Evolutionary conservation across 2,113 vertebrate species (phyloP).

Genomic region (Platysternon megacephalum): DNA sequence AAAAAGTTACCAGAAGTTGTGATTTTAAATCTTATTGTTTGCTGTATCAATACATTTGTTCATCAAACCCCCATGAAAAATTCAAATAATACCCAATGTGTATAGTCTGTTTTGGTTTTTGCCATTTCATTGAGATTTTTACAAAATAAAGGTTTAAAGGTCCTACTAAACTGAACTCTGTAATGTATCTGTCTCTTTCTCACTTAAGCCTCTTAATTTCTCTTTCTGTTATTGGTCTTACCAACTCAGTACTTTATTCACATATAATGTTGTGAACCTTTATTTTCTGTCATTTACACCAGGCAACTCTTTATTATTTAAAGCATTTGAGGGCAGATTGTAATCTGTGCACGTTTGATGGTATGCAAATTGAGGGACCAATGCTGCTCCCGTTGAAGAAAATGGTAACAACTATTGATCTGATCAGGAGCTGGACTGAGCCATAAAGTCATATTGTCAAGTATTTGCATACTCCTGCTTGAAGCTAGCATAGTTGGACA

Average conservation of each 20-base stretch:
- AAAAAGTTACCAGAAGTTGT: fast-evolving
- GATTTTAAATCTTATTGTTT: background rate
- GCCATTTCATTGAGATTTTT: background rate
- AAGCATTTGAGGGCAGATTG: background rate
- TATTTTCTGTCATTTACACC: background rate
- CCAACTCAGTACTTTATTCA: background rate
- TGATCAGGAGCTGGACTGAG: background rate
- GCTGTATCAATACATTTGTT: background rate
- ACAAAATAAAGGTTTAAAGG: background rate
- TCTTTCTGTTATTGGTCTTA: background rate
- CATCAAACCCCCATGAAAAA: background rate
- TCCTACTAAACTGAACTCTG: background rate
- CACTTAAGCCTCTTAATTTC: background rate
- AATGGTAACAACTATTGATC: background rate
- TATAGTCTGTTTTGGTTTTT: background rate
- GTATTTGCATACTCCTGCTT: background rate
- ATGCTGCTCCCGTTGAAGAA: background rate
- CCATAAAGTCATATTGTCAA: background rate
- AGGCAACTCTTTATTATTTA: background rate
- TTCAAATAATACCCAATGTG: background rate
- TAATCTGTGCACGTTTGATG: background rate
- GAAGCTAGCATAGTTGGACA: background rate
- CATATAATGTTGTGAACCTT: background rate
- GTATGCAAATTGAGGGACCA: background rate
- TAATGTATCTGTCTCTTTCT: background rate